Evolutionary conservation across 2,113 vertebrate species (phyloP).

Genomic region (Ploceus nigricollis): DNA sequence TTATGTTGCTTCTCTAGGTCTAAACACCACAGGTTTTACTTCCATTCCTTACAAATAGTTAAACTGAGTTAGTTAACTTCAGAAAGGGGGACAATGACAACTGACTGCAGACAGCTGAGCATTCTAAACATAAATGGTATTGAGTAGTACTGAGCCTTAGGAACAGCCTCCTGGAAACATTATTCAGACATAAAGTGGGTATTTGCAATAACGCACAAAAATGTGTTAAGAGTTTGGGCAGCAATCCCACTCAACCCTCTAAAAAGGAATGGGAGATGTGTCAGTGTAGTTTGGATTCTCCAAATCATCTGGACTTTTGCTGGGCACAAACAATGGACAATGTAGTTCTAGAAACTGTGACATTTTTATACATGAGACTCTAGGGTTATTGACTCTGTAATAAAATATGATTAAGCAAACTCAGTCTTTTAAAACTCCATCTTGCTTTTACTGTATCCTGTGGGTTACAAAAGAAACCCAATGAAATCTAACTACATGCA

Average conservation of each 20-base stretch:
- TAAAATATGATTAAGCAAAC: neutral
- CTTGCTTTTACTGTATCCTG: neutral
- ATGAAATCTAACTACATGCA: neutral
- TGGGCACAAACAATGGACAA: neutral
- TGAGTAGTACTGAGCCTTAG: neutral
- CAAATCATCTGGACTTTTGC: neutral
- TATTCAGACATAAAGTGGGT: neutral
- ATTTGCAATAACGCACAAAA: neutral
- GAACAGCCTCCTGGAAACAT: neutral
- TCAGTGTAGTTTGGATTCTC: neutral
- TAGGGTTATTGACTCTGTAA: neutral
- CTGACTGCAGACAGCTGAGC: neutral
- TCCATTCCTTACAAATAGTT: neutral
- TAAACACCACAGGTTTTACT: neutral
- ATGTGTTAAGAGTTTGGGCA: neutral
- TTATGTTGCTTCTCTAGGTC: neutral
- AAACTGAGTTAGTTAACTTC: neutral
- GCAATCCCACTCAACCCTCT: neutral
- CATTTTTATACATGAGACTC: neutral
- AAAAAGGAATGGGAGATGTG: neutral
- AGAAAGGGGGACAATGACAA: neutral
- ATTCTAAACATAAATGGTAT: neutral
- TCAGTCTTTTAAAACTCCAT: neutral
- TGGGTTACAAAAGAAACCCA: neutral
- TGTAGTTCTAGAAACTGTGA: neutral